Base-by-base conservation (phyloP, 2,888 invertebrate genomes). In the Andrena bucephala region DNA sequence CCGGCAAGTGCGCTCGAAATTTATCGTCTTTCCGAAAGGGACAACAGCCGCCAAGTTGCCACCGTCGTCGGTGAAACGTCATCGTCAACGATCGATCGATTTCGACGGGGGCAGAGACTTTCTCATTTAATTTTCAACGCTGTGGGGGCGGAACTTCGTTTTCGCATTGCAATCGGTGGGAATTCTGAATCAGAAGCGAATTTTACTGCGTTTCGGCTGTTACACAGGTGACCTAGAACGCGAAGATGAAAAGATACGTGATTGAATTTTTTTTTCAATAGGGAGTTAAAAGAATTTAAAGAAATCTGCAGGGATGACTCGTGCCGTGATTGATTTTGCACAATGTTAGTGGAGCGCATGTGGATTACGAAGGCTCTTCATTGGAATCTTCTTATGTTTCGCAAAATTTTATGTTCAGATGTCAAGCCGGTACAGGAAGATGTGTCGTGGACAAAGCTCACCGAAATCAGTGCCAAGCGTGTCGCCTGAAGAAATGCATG, bases 371-470 rank as follows among this genome's bases (percentile, higher is more conserved):
- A 79, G n/a, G 31, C 59, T 52, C 42, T 69, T 16, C n/a, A 0
- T 24, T 20, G 6, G 8, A 70, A 75, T 7, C 6, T 10, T 82
- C 16, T 59, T 54, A 57, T 0, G 24, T 69, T 20, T 50, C 7
- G 48, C 0, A 52, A 29, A 71, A 69, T 63, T 75, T 76, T 80
- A n/a, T 86, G 62, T 67, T 6, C 95, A 99, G 99, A 95, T 99
- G 99, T 94, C 99, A 99, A 95, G 99, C 99, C 0, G 99, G 99
- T 50, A 99, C 99, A 0, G 99, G 99, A 2, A 95, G 98, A 71
- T 99, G 99, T 93, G 96, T 99, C 82, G 99, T 99, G 68, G 99
- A 99, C 95, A 99, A 99, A 94, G 99, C 99, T 0, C 99, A 99
- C 94, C 95, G 99, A 86, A 99, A 99, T 95, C 99, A 99, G 94